Conservation (phyloP, 2,888 invertebrate genomes). For the Aleiodes leptofemur region DNA sequence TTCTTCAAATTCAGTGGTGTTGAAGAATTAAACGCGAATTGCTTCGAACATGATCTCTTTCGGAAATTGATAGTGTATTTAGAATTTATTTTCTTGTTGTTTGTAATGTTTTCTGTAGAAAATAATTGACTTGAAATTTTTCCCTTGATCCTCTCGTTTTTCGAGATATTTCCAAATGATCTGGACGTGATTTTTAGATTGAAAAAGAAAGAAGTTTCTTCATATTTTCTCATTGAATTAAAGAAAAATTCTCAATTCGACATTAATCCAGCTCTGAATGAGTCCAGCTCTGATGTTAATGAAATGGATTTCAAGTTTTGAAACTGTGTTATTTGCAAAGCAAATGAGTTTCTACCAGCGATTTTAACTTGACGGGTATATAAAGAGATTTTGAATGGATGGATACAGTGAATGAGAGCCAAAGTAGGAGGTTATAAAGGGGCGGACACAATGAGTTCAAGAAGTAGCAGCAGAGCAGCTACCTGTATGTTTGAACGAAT, state of each 20-base stretch:
- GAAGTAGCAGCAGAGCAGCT: conserved; percentile 1
- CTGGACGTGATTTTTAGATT: too few relatives aligned
- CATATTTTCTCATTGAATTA: too few relatives aligned
- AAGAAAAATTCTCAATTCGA: not conserved
- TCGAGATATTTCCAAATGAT: too few relatives aligned
- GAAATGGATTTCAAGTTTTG: conserved; percentile 23
- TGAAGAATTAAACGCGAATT: too few relatives aligned
- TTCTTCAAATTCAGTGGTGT: too few relatives aligned
- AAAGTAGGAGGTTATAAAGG: conserved; percentile 37
- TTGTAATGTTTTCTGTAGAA: too few relatives aligned
- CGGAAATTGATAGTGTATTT: too few relatives aligned
- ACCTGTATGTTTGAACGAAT: conserved; percentile 19
- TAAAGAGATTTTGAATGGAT: conserved; percentile 26
- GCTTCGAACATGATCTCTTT: too few relatives aligned
- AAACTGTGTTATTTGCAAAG: conserved; percentile 15
- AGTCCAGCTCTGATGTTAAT: not conserved
- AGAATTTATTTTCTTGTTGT: too few relatives aligned
- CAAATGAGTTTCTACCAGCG: conserved; percentile 12
- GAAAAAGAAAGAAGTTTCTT: too few relatives aligned
- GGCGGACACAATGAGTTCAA: conserved; percentile 41
- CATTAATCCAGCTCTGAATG: conserved; percentile 9
- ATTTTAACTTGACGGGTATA: conserved; percentile 18
- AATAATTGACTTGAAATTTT: too few relatives aligned
- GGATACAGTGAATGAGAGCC: conserved; percentile 31
- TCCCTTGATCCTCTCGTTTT: too few relatives aligned